These are phyloP conservation scores for Horisme vitalbata DNA, from an alignment of 2,888 invertebrate genomes.

Conservation along the genomic window DNA sequence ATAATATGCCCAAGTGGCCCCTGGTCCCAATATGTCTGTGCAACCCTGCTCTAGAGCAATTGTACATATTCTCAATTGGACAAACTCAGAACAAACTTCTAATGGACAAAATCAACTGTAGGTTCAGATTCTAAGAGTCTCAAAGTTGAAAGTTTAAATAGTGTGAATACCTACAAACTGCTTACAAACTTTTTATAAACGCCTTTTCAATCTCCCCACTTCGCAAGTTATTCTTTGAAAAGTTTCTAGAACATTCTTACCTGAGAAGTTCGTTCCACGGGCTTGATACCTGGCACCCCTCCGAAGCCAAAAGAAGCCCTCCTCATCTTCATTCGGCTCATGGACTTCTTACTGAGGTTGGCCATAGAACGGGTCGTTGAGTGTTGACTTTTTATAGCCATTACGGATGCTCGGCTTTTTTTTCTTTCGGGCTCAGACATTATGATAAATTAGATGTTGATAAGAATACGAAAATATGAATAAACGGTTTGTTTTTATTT, in stretches of 20 bases:
- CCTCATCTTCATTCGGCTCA: constrained; percentile 58
- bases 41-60: too few species aligned
- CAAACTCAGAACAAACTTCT: too few species aligned
- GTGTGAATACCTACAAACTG: too few species aligned
- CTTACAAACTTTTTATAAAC: too few species aligned
- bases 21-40: too few species aligned
- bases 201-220: too few species aligned
- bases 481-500: neutral
- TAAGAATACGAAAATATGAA: neutral
- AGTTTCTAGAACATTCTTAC: constrained; percentile 29
- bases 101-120: too few species aligned
- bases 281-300: constrained; percentile 56
- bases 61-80: too few species aligned
- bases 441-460: neutral
- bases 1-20: too few species aligned
- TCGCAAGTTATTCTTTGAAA: neutral
- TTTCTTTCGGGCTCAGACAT: constrained; percentile 34
- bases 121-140: too few species aligned
- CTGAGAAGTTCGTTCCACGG: constrained; percentile 58
- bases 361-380: constrained; percentile 37
- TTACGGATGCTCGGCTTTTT: constrained; percentile 49
- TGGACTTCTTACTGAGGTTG: constrained; percentile 40
- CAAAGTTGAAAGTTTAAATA: too few species aligned
- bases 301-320: constrained; percentile 58
- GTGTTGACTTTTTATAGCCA: constrained; percentile 38